phyloP scores from a whole-genome alignment of 1,140 invertebrate species.

The Diachasma alloeum region DNA sequence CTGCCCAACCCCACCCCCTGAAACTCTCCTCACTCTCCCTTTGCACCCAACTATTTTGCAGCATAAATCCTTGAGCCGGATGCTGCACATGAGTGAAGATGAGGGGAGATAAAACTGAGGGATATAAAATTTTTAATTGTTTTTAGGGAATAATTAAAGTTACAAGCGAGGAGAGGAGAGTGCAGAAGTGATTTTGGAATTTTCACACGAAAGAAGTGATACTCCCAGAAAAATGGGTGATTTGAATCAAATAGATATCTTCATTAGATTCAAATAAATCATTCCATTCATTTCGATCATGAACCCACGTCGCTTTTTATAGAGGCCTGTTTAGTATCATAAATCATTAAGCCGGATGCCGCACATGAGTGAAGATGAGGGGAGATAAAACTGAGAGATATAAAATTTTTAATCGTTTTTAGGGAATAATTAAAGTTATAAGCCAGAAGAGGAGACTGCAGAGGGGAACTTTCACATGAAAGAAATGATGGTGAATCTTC shows the following conservation, averaged over 20 bases:
- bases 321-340: neutral
- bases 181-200: too few species aligned
- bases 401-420: neutral
- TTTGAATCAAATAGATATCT: too few species aligned
- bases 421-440: neutral
- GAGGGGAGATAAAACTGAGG: neutral
- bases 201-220: too few species aligned
- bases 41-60: neutral
- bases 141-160: neutral
- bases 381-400: neutral
- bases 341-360: neutral
- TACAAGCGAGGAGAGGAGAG: too few species aligned
- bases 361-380: neutral
- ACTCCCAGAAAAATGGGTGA: too few species aligned
- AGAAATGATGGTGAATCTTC: too few species aligned
- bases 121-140: neutral
- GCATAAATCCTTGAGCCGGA: neutral
- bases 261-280: too few species aligned
- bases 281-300: too few species aligned
- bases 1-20: neutral
- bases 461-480: too few species aligned
- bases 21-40: neutral
- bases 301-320: too few species aligned
- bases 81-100: conserved; percentile 2
- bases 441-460: too few species aligned